Evolutionary conservation across 2,797 vertebrate genomes (phyloP), one percentile per base, ranked within the genome.

Genomic region (Manis pentadactyla): DNA sequence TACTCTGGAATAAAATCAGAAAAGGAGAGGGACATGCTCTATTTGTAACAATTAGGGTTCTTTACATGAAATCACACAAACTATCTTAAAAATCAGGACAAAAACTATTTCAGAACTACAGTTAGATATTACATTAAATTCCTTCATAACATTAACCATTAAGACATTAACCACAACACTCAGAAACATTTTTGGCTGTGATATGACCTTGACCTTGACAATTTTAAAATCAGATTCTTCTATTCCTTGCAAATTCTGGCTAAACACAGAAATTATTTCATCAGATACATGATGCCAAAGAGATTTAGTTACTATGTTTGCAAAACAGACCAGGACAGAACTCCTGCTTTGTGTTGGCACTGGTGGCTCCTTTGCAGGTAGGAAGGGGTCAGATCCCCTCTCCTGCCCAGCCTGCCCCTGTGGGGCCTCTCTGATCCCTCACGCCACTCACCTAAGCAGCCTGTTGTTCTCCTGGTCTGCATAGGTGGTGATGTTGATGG

Each of bases 401-500:
- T 82, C 59, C 4, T 13, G 18, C 15, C 29, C 4, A 29, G 17
- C 11, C 46, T 29, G 64, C 23, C 31, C 82, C 18, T 55, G 0
- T 0, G 2, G 53, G 49, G 8, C 31, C 31, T 15, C 39, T 39
- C n/a, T 42, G 17, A 37, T 2, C 29, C 15, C 53, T 42, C 25
- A 1, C 11, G 23, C 42, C 73, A 69, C 92, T 89, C 87, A 99
- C 99, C 99, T 99, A 97, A 99, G 99, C 97, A 99, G 98, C 90
- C 99, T 99, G 99, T 99, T 99, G 98, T 99, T 99, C 98, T 99
- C 99, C 98, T 99, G 99, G 97, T 99, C 99, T 63, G 99, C 97
- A 10, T 99, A 99, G 21, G 99, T 99, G 96, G 99, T 99, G 98
- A 99, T 98, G 97, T 99, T 99, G 96, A 99, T 98, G 4, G 99